Conservation (phyloP, 2,113 vertebrate species). For the Phylloscopus trochilus region DNA sequence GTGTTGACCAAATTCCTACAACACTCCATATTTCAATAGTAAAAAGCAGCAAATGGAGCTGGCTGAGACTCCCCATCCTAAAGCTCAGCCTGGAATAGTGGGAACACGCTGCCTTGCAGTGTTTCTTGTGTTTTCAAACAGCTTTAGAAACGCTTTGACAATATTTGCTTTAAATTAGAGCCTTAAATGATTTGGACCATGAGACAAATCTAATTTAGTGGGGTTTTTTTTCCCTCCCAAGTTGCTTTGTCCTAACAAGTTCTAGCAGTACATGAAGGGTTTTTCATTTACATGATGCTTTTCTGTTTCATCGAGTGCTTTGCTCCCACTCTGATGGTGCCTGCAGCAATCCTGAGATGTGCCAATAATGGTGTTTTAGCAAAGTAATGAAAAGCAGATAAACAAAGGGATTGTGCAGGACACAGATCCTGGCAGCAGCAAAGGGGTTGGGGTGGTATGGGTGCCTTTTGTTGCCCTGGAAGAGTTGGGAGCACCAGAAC, state of each 20-base stretch:
- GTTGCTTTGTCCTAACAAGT: background rate
- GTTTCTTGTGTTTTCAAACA: background rate
- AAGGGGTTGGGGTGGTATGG: rapidly evolving
- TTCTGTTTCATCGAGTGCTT: background rate
- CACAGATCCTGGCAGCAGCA: background rate
- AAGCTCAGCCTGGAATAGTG: background rate
- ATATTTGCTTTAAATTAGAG: background rate
- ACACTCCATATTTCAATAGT: background rate
- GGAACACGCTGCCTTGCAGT: background rate
- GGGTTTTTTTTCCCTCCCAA: background rate
- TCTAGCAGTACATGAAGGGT: background rate
- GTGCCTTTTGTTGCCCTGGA: background rate
- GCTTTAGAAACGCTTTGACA: background rate
- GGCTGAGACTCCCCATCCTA: background rate
- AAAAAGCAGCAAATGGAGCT: background rate
- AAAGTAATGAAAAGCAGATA: background rate
- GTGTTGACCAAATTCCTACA: background rate
- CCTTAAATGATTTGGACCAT: background rate
- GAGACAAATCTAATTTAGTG: background rate
- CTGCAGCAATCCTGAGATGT: background rate
- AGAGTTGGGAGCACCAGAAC: background rate
- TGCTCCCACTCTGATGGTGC: background rate
- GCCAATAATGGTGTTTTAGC: background rate
- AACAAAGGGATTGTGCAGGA: background rate
- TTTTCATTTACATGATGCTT: background rate